Base-by-base conservation (phyloP, 2,113 vertebrate species). In the Paradoxurus hermaphroditus region DNA sequence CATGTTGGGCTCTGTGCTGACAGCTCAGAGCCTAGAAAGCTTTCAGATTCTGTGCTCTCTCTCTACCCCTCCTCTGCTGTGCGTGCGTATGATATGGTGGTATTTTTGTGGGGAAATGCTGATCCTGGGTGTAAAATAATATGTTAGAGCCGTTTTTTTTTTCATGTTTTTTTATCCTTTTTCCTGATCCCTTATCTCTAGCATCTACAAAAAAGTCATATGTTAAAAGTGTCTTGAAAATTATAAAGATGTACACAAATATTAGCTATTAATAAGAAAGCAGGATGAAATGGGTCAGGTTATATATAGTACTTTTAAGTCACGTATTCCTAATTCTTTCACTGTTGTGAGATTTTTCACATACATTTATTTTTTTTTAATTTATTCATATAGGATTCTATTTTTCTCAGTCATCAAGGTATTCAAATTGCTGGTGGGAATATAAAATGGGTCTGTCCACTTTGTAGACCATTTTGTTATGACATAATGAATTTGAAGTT, bases 61-160 rank as follows among this genome's bases (percentile, higher is more conserved):
- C 56, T 59, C 56, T 23, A 21, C 21, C 56, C 7, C 56, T 59
- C 56, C 56, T 21, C 56, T 23, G 56, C 56, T 16, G 15, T 53
- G 51, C 3, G n/a, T n/a, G n/a, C n/a, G n/a, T n/a, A 1, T 23
- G 21, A 31, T 1, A 12, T 34, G 27, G 23, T 7, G 6, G 0
- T 63, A 49, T 25, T 72, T 95, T 41, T 68, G 39, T 67, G 78
- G 63, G 73, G 12, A 13, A 39, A 1, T 39, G 16, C 49, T 73
- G 36, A 59, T 51, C 53, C 41, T 62, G 65, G 23, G n/a, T 95
- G 7, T 63, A 73, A 31, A 62, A 46, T 86, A 23, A 68, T 15
- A 70, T 14, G 1, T 27, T 39, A 65, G 67, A 27, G 36, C 7
- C 18, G 36, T 21, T 86, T 79, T 16, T 65, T 85, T 36, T 19